Base-by-base conservation (phyloP, 2,113 vertebrate species). In the Lycocorax pyrrhopterus region DNA sequence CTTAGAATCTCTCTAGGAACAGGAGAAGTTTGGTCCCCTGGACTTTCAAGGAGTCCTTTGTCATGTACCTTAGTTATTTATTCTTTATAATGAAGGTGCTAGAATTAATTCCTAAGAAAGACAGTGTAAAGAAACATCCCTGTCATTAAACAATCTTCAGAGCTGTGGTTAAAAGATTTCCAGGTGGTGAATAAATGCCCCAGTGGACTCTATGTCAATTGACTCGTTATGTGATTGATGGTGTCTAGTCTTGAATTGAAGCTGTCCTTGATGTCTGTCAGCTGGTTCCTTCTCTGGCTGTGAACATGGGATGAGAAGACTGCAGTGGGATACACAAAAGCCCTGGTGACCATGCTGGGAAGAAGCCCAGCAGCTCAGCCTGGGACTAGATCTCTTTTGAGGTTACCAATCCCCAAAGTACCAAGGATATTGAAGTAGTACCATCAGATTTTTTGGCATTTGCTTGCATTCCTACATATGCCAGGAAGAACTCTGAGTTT, bases 1-100 rank as follows among this genome's bases (percentile, higher is more conserved):
- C 73, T 6, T n/a, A 6, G 41, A 33, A 29, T 81, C 64, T 63
- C n/a, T 62, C 74, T 13, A 59, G 66, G 43, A 82, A 22, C 47
- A 55, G 44, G 39, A 82, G 53, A 78, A 71, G 12, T 59, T 88
- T 68, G 19, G 66, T 53, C 79, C 56, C 22, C 19, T 51, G 53
- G 93, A 90, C 37, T 59, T 79, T 47, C 41, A 79, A 90, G 49
- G 44, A 90, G 79, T 90, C 49, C 62, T 94, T 76, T 93, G 56
- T 51, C 62, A 69, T 30, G 25, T 56, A 77, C 62, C 62, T 92
- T 78, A 83, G 71, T 76, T 80, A 64, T 83, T 96, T 90, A 83
- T 86, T 93, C 83, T 90, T 90, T 75, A 52, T 73, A 66, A 96
- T 73, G 89, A 94, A 90, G 67, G 79, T 88, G 55, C 49, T 88